phyloP scores from a whole-genome alignment of 2,113 vertebrate species.

The Carassius auratus region DNA sequence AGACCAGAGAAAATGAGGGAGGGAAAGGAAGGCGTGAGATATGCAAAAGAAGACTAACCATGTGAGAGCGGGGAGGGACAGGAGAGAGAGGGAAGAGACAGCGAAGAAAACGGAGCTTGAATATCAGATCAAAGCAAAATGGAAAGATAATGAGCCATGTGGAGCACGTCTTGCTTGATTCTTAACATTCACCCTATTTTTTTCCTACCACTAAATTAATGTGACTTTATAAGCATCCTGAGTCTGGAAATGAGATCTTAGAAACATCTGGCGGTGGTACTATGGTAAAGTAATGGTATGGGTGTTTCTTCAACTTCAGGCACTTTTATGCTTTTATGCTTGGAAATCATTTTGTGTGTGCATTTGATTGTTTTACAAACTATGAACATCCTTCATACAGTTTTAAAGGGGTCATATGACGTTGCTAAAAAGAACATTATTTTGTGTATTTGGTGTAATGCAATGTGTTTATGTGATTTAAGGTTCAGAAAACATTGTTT shows the following conservation, averaged over 20 bases:
- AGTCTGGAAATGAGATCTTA: not conserved
- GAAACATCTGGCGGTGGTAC: not conserved
- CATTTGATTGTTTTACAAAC: not conserved
- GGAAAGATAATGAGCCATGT: not conserved
- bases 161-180: not conserved
- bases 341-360: not conserved
- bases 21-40: conserved; percentile 19
- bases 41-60: conserved; percentile 13
- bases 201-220: not conserved
- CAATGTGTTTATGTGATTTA: too few species aligned
- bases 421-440: too few species aligned
- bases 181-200: not conserved
- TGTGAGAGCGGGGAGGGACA: conserved; percentile 7
- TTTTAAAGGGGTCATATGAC: not conserved
- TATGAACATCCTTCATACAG: not conserved
- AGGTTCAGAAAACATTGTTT: too few species aligned
- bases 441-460: too few species aligned
- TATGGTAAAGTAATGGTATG: not conserved
- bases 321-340: not conserved
- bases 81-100: conserved; percentile 1
- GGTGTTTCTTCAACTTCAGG: not conserved
- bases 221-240: not conserved
- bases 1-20: conserved; percentile 16
- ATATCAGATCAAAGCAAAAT: conserved; percentile 20
- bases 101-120: not conserved